Evolutionary conservation across 2,797 vertebrate genomes (phyloP).

Genomic region (Calcarius lapponicus): DNA sequence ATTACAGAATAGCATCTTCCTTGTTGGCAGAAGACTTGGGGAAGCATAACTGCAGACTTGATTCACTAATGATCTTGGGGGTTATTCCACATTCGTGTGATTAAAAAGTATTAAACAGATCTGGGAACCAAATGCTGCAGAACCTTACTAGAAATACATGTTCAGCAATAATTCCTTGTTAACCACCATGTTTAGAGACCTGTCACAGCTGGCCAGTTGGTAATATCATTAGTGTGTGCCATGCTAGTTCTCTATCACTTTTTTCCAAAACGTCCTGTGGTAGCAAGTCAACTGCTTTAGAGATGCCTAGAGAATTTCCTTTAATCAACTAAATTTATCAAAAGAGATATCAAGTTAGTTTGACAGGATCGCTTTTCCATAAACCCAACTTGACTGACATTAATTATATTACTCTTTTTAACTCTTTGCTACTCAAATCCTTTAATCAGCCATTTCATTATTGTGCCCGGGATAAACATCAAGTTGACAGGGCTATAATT

Average conservation of each 20-base stretch:
- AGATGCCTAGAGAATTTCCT: conserved; percentile 1
- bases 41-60: neutral
- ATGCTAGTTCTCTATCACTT: neutral
- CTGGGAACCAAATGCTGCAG: neutral
- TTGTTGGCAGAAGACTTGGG: neutral
- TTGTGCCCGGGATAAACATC: neutral
- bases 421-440: conserved; percentile 45
- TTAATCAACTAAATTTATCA: conserved; percentile 36
- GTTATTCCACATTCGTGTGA: neutral
- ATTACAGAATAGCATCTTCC: neutral
- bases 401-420: conserved; percentile 46
- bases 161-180: neutral
- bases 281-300: neutral
- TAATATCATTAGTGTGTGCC: neutral
- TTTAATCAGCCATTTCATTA: conserved; percentile 10
- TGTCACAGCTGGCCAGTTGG: neutral
- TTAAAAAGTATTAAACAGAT: neutral
- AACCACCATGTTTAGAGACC: neutral
- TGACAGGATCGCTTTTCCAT: conserved; percentile 38
- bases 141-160: neutral
- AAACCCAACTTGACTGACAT: conserved; percentile 12
- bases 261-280: neutral
- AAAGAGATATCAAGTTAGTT: neutral
- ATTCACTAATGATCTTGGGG: neutral
- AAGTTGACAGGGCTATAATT: conserved; percentile 19